These are phyloP conservation scores for Eulithis prunata DNA, from an alignment of 2,888 invertebrate genomes.

Conservation along the genomic window DNA sequence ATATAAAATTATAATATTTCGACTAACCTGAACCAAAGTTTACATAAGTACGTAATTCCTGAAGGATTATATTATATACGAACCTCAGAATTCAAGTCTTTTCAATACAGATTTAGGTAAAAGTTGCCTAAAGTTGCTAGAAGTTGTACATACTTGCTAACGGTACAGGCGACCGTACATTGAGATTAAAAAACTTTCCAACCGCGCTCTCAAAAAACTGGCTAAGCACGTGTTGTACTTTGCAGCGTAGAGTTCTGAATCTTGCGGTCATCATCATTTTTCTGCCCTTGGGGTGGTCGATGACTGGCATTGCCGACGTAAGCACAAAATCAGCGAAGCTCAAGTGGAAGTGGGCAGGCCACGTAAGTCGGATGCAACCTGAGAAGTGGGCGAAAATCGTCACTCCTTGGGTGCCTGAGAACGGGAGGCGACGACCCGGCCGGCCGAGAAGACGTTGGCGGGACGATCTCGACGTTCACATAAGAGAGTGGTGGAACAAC, in stretches of 20 bases:
- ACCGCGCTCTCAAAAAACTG: constrained; percentile 54
- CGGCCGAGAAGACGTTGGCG: no score
- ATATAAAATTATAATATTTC: constrained; percentile 17
- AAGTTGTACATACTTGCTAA: constrained; percentile 38
- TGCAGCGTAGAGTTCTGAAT: constrained; percentile 1
- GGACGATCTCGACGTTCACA: no score
- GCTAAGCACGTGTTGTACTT: constrained; percentile 7
- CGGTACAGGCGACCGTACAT: constrained; percentile 35
- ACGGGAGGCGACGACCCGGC: no score
- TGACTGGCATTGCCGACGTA: no score
- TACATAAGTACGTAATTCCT: neutral
- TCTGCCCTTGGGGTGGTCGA: no score
- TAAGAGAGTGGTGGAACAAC: no score
- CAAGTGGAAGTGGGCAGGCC: no score
- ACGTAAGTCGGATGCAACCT: no score
- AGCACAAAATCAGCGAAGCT: no score
- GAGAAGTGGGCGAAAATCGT: no score
- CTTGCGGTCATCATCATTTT: neutral
- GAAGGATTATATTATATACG: neutral
- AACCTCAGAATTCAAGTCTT: constrained; percentile 13
- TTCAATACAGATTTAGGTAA: constrained; percentile 28
- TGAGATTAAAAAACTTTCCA: constrained; percentile 78
- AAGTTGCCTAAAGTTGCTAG: constrained; percentile 23
- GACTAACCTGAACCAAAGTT: neutral
- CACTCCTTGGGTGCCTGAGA: no score